Evolutionary conservation across 2,888 invertebrate species (phyloP).

Genomic region (Leptarthrus brevirostris): DNA sequence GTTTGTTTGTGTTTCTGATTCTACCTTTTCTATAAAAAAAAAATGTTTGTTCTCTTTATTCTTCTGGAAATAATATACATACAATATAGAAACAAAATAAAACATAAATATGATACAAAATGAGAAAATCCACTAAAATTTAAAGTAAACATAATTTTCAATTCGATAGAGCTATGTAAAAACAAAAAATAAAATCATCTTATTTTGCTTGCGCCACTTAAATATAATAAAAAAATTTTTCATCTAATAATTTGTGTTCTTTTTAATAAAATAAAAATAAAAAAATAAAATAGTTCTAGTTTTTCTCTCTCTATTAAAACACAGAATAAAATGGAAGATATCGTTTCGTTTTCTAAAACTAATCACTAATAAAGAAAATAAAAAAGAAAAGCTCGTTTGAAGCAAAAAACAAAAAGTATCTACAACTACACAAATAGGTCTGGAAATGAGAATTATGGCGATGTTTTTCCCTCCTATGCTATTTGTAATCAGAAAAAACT

Average conservation of each 20-base stretch:
- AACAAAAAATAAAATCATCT: background rate
- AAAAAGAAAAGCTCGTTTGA: too few relatives aligned
- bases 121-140: constrained; percentile 9
- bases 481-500: too few relatives aligned
- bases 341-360: constrained; percentile 10
- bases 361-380: background rate
- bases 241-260: background rate
- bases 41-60: too few relatives aligned
- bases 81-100: background rate
- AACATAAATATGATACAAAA: background rate
- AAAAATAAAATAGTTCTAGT: background rate
- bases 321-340: constrained; percentile 41
- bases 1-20: too few relatives aligned
- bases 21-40: too few relatives aligned
- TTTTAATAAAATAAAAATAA: background rate
- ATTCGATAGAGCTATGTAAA: background rate
- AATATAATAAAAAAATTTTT: background rate
- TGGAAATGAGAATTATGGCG: too few relatives aligned
- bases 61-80: constrained; percentile 12
- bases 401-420: too few relatives aligned
- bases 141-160: constrained; percentile 20
- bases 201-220: background rate
- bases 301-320: constrained; percentile 12
- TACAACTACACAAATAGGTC: too few relatives aligned
- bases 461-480: too few relatives aligned